Evolutionary conservation across 2,113 vertebrate genomes (phyloP).

Genomic region (Plectropomus leopardus): DNA sequence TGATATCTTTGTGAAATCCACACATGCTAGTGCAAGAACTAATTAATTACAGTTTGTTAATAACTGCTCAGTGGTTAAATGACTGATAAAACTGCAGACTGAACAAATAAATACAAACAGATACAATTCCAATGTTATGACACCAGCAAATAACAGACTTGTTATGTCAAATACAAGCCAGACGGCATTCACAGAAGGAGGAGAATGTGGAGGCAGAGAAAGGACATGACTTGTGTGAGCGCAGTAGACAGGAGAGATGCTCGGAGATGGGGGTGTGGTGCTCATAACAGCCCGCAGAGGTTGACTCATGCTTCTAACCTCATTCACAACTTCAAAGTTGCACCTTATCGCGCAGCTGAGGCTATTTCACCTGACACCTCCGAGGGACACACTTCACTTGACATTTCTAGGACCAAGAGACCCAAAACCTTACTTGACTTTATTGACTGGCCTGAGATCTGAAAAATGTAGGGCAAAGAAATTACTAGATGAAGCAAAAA

Average conservation of each 20-base stretch:
- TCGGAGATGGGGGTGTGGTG: slow-evolving; percentile 29
- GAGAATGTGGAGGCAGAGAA: not conserved
- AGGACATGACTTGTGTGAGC: slow-evolving; percentile 23
- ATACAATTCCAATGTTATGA: not conserved
- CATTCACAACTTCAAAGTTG: slow-evolving; percentile 80
- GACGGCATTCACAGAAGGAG: not conserved
- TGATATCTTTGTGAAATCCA: slow-evolving; percentile 20
- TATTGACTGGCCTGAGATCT: slow-evolving; percentile 21
- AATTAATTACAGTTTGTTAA: slow-evolving; percentile 20
- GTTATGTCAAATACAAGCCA: not conserved
- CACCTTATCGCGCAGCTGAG: slow-evolving; percentile 58
- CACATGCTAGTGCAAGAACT: not conserved
- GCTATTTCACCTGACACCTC: slow-evolving; percentile 54
- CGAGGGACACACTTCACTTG: slow-evolving; percentile 57
- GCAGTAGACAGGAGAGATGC: slow-evolving; percentile 32
- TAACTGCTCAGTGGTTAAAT: not conserved
- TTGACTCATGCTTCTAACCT: slow-evolving; percentile 72
- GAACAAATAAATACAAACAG: not conserved
- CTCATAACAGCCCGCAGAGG: slow-evolving; percentile 55
- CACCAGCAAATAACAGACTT: not conserved
- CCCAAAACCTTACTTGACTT: slow-evolving; percentile 23
- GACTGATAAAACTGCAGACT: not conserved
- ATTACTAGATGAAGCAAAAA: slow-evolving; percentile 17
- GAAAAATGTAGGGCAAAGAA: not conserved
- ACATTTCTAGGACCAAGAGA: slow-evolving; percentile 59